Evolutionary conservation across 2,888 invertebrate genomes (phyloP).

Genomic region (Caradrina kadenii): DNA sequence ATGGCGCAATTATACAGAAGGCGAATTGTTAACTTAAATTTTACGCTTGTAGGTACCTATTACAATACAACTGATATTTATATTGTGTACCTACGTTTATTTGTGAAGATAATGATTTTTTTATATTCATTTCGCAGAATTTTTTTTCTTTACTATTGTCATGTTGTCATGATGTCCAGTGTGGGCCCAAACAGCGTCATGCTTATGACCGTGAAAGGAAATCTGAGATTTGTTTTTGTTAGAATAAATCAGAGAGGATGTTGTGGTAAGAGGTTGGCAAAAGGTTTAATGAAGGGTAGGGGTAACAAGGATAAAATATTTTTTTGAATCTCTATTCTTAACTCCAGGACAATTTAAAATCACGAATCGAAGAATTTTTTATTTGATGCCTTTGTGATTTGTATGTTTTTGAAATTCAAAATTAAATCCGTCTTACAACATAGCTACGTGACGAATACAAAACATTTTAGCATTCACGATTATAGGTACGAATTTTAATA

Average conservation of each 20-base stretch:
- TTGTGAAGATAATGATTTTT: constrained; percentile 4
- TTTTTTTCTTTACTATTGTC: background rate
- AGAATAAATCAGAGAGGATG: constrained; percentile 26
- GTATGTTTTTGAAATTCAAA: constrained; percentile 47
- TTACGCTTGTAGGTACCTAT: constrained; percentile 30
- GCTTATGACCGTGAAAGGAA: constrained; percentile 37
- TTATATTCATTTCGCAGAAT: background rate
- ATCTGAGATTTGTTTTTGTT: constrained; percentile 33
- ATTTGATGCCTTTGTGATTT: constrained; percentile 27
- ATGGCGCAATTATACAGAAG: constrained; percentile 58
- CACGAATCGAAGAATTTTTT: constrained; percentile 21
- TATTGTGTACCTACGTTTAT: constrained; percentile 2
- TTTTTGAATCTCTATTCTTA: constrained; percentile 10
- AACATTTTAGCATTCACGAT: constrained; percentile 55
- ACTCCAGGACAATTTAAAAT: background rate
- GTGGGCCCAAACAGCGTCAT: constrained; percentile 13
- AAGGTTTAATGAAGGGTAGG: too few species aligned
- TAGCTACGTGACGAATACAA: constrained; percentile 63
- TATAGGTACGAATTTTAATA: constrained; percentile 60
- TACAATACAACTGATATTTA: constrained; percentile 26
- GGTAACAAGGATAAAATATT: background rate
- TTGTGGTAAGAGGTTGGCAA: constrained; percentile 26
- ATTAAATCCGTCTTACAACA: constrained; percentile 49
- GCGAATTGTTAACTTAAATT: constrained; percentile 47
- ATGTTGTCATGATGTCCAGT: constrained; percentile 7